Evolutionary conservation across 2,888 invertebrate species (phyloP).

Genomic region (Brachypterus glaber): DNA sequence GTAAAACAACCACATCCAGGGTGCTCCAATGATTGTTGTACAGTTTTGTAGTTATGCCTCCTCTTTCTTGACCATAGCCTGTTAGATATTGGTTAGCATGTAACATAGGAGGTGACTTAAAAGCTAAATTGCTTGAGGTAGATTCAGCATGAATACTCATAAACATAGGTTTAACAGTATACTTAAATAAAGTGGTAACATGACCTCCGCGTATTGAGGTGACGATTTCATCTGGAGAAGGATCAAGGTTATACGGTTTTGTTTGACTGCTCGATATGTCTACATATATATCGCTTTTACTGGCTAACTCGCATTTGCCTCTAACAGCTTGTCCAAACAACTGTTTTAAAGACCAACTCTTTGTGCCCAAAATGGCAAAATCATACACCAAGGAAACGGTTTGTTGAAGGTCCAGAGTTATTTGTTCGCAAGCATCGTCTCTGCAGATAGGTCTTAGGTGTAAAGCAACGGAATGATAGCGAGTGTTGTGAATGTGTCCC

Average conservation of each 20-base stretch:
- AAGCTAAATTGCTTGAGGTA: constrained; percentile 40
- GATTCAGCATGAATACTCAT: constrained; percentile 56
- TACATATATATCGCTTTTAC: constrained; percentile 68
- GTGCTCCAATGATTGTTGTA: constrained; percentile 69
- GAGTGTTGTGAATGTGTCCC: constrained; percentile 82
- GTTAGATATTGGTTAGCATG: constrained; percentile 73
- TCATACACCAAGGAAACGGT: constrained; percentile 84
- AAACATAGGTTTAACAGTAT: constrained; percentile 46
- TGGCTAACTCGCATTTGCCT: constrained; percentile 73
- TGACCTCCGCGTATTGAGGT: constrained; percentile 61
- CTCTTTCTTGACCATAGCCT: constrained; percentile 86
- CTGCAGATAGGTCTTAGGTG: constrained; percentile 74
- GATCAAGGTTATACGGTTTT: constrained; percentile 53
- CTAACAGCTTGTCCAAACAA: constrained; percentile 80
- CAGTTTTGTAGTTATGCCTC: constrained; percentile 78
- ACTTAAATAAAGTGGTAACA: constrained; percentile 58
- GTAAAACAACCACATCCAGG: constrained; percentile 72
- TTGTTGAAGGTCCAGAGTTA: constrained; percentile 71
- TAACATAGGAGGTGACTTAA: constrained; percentile 57
- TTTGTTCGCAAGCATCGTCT: constrained; percentile 42
- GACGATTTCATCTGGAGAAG: constrained; percentile 50
- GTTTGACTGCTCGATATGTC: constrained; percentile 60
- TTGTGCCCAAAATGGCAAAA: constrained; percentile 52
- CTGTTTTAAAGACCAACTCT: constrained; percentile 79
- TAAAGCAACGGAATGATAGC: constrained; percentile 84